phyloP scores from a whole-genome alignment of 2,888 invertebrate genomes.

The Volucella zonaria region DNA sequence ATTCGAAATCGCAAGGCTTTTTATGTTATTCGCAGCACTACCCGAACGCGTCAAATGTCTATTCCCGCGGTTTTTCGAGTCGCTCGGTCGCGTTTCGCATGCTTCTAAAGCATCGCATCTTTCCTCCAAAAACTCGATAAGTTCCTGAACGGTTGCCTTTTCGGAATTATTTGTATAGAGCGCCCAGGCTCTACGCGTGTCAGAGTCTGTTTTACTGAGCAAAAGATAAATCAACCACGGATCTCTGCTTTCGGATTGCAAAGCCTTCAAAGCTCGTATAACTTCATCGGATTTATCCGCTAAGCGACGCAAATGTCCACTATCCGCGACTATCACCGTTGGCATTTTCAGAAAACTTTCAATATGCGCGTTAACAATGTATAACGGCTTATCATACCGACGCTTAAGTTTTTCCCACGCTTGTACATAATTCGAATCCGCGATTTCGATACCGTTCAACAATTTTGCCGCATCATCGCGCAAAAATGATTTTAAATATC shows the following conservation, averaged over 20 bases:
- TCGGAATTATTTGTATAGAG: slow-evolving; percentile 9
- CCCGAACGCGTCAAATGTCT: too few species aligned
- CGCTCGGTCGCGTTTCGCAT: too few species aligned
- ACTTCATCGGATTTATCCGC: slow-evolving; percentile 10
- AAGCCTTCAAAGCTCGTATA: too few species aligned
- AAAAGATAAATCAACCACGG: background rate
- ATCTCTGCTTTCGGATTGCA: too few species aligned
- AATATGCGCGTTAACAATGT: slow-evolving; percentile 10
- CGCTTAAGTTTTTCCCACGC: slow-evolving; percentile 5
- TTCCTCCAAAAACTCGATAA: too few species aligned
- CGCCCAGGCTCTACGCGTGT: too few species aligned
- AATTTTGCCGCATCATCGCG: slow-evolving; percentile 24
- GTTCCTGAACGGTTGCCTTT: too few species aligned
- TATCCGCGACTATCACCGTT: background rate
- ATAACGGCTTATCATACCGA: slow-evolving; percentile 2
- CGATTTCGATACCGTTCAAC: slow-evolving; percentile 33
- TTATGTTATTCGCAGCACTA: too few species aligned
- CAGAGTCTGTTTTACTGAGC: slow-evolving; percentile 4
- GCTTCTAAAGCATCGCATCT: too few species aligned
- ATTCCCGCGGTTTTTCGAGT: too few species aligned
- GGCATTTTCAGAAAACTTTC: background rate
- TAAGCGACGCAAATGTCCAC: slow-evolving; percentile 20
- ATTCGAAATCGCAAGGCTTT: too few species aligned
- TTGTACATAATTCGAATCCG: slow-evolving; percentile 18
- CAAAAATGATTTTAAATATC: slow-evolving; percentile 37